Evolutionary conservation across 2,797 vertebrate genomes (phyloP), one percentile per base, ranked within the genome.

Genomic region (Tinamus major): DNA sequence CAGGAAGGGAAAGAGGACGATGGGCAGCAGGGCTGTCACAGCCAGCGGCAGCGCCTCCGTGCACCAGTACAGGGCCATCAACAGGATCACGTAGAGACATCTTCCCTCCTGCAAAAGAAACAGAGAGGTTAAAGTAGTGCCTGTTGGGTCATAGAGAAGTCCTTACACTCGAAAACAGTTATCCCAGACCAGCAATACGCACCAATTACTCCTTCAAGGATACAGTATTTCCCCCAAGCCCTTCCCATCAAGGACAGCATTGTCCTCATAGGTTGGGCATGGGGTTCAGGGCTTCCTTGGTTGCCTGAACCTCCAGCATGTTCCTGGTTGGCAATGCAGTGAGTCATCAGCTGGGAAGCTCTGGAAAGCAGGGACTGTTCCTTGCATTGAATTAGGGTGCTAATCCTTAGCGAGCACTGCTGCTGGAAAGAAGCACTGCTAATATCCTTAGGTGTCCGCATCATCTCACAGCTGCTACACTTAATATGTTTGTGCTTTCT

Each of bases 51-150:
- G 98, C 0, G 99, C 98, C 97, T 99, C 99, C 0, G 99, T 99
- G 97, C 99, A 99, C 99, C 99, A 99, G 69, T 98, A 99, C 70
- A 98, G 76, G 0, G 99, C 99, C 99, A 99, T 99, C 96, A 99
- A 96, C 87, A 99, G 94, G 94, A 99, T 98, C 96, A 99, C 98
- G 3, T 98, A 99, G 64, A 99, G 98, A 91, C 99, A 99, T 98
- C 98, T 99, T 85, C 99, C 99, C 96, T 99, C 99, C 99, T 99
- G 96, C 53, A 92, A 87, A 75, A 92, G 81, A 83, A 15, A 27
- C 18, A 74, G 67, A 94, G 69, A 31, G 44, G 33, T 71, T 55
- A 68, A 68, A 79, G 49, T 69, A 51, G 95, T 56, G 23, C 6
- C 39, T 1, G 4, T 6, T 39, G 15, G 49, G 31, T 62, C 62